phyloP scores from a whole-genome alignment of 2,113 vertebrate genomes.

The Pangasianodon gigas region DNA sequence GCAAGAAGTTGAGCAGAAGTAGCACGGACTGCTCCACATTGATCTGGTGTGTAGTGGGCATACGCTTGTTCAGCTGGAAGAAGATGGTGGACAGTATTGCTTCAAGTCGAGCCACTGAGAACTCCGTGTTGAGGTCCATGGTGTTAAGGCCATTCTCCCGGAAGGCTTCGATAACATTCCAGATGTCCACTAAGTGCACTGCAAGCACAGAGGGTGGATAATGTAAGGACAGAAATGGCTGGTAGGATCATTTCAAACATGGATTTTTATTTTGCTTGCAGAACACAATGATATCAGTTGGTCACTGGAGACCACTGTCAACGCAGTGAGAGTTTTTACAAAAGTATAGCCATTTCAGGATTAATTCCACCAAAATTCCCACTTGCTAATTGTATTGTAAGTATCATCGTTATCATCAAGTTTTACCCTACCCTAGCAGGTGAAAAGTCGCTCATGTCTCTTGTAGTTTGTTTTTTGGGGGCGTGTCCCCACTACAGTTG shows the following conservation, averaged over 20 bases:
- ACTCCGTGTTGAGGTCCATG: constrained; percentile 85
- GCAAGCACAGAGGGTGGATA: constrained; percentile 43
- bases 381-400: background rate
- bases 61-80: constrained; percentile 97
- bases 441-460: background rate
- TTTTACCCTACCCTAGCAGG: background rate
- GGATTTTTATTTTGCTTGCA: background rate
- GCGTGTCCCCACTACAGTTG: no score
- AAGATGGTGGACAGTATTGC: constrained; percentile 92
- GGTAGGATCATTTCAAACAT: no score
- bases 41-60: constrained; percentile 97
- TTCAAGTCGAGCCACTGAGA: constrained; percentile 89
- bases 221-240: background rate
- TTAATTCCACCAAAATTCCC: background rate
- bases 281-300: background rate
- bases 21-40: constrained; percentile 92
- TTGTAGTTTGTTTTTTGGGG: no score
- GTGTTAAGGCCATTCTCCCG: constrained; percentile 91
- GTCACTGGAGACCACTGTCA: background rate
- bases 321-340: background rate
- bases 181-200: constrained; percentile 98
- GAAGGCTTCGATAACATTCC: constrained; percentile 96
- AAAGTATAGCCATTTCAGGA: background rate
- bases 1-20: constrained; percentile 93
- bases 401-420: background rate